Evolutionary conservation across 2,888 invertebrate genomes (phyloP), one percentile per base, ranked within the genome.

Genomic region (Caenorhabditis drosophilae): DNA sequence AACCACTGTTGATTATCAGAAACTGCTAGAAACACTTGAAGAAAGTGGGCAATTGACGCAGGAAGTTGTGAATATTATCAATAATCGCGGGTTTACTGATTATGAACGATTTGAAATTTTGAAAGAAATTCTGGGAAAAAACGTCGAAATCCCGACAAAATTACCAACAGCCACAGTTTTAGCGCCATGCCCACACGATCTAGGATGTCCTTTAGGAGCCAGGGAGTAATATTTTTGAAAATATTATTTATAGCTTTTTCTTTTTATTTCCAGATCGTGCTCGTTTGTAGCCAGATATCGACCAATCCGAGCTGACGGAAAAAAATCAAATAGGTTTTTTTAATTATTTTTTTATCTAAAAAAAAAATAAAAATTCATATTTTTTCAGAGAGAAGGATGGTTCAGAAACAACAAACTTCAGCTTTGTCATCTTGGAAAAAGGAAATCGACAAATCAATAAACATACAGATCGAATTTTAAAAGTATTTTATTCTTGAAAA

Each of bases 341-440:
- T 7, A 11, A 26, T n/a, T 12, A 22, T 45, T 9, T 6, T 16
- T 20, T 6, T 40, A 2, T 40, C 16, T 11, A 40, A 4, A 4
- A 11, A 4, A 40, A 40, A 40, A 40, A 36, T n/a, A n/a, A n/a
- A n/a, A n/a, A n/a, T n/a, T n/a, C n/a, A n/a, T n/a, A n/a, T n/a
- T n/a, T n/a, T 51, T 62, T 35, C 44, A 51, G 55, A 49, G 63
- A 67, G n/a, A 59, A 50, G n/a, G 77, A 78, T 51, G 85, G 85
- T 58, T 68, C 86, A 0, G 84, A 81, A 49, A 87, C 84, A 0
- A 90, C 91, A 75, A 82, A 87, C 23, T 93, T 89, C 84, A 89
- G 90, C 0, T 95, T 92, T 84, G 87, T 92, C 0, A 89, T 95
- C 46, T 84, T 95, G 25, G 90, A 84, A 92, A 91, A 88, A 90